These are phyloP conservation scores for Megaceryle maxima DNA, from an alignment of 2,113 vertebrate species.

Conservation along the genomic window DNA sequence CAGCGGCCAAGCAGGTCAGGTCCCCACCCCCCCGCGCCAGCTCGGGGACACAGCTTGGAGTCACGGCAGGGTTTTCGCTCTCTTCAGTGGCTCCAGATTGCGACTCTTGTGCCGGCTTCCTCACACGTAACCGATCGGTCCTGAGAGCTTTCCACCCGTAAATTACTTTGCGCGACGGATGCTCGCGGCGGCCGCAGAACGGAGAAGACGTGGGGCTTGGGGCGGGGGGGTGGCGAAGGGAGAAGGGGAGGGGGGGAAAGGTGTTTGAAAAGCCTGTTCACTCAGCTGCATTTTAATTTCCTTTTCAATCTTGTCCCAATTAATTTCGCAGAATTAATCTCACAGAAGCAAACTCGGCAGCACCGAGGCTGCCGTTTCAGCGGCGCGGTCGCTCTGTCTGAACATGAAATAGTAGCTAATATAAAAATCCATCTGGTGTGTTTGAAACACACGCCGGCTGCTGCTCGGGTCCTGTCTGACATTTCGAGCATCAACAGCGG, in stretches of 20 bases:
- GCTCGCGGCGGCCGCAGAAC: slow-evolving; percentile 35
- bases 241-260: neutral
- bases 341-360: slow-evolving; percentile 69
- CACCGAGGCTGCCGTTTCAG: slow-evolving; percentile 58
- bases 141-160: slow-evolving; percentile 53
- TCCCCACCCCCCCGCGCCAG: neutral
- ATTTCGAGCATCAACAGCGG: slow-evolving; percentile 60
- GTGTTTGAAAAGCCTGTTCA: slow-evolving; percentile 79
- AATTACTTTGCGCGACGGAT: slow-evolving; percentile 59
- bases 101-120: slow-evolving; percentile 25
- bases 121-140: slow-evolving; percentile 63
- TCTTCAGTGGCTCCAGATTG: slow-evolving; percentile 69
- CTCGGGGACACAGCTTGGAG: slow-evolving; percentile 1
- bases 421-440: slow-evolving; percentile 84
- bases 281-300: slow-evolving; percentile 84
- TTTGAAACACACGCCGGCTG: slow-evolving; percentile 70
- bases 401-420: slow-evolving; percentile 77
- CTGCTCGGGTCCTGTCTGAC: slow-evolving; percentile 65
- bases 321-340: slow-evolving; percentile 91
- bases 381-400: slow-evolving; percentile 66
- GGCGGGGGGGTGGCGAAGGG: too few relatives aligned
- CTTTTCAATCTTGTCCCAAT: slow-evolving; percentile 93
- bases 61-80: slow-evolving; percentile 36
- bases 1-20: accelerated
- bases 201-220: neutral